These are phyloP conservation scores for Leucoraja erinaceus DNA, from an alignment of 2,113 vertebrate species.

Conservation along the genomic window DNA sequence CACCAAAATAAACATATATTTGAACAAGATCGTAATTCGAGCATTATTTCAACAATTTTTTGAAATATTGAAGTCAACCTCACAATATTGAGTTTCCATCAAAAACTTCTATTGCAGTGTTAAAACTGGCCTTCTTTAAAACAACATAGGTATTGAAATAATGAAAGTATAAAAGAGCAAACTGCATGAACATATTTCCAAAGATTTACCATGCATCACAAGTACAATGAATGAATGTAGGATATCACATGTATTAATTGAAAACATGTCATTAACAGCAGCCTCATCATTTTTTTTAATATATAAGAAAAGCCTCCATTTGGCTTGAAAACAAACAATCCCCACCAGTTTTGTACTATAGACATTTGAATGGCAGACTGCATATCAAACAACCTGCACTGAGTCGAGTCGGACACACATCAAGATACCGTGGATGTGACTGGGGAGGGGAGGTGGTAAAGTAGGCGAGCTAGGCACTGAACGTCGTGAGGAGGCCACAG, in stretches of 20 bases:
- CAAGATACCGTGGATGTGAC: no score
- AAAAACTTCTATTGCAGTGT: background rate
- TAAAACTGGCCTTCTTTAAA: no score
- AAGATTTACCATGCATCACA: background rate
- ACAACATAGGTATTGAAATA: background rate
- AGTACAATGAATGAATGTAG: background rate
- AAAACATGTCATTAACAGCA: background rate
- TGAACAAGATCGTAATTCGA: background rate
- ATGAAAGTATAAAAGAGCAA: background rate
- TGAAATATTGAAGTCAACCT: background rate
- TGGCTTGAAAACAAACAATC: background rate
- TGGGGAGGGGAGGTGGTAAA: no score
- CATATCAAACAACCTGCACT: no score
- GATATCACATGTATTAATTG: background rate
- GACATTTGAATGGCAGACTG: no score
- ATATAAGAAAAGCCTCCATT: background rate
- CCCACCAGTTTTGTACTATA: no score
- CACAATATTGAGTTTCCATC: background rate
- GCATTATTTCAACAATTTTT: background rate
- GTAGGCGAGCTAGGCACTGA: no score
- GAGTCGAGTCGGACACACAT: no score
- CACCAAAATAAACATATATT: background rate
- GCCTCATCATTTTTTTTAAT: no score
- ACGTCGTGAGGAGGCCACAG: no score
- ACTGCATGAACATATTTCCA: background rate